These are phyloP conservation scores for Setophaga kirtlandii DNA, from an alignment of 2,113 vertebrate genomes.

Conservation along the genomic window DNA sequence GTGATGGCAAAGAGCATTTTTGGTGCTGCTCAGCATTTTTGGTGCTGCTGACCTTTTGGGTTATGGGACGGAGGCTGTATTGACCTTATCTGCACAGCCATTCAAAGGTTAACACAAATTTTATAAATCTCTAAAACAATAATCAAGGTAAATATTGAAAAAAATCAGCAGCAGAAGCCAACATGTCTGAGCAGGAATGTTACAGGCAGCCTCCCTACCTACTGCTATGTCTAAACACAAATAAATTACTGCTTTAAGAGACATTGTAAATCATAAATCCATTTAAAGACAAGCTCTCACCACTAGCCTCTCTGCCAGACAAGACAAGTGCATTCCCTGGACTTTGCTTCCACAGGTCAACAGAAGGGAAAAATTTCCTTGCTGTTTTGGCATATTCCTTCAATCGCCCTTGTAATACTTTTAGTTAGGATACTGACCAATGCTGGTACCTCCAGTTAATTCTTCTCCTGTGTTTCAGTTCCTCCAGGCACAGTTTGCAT, in stretches of 20 bases:
- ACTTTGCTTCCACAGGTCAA: neutral
- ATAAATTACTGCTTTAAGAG: neutral
- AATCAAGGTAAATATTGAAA: neutral
- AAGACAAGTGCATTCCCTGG: neutral
- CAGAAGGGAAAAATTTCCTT: neutral
- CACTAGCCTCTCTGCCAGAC: neutral
- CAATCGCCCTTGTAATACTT: neutral
- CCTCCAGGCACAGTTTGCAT: conserved; percentile 40
- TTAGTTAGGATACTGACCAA: neutral
- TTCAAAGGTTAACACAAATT: neutral
- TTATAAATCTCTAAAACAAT: neutral
- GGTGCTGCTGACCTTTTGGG: no score
- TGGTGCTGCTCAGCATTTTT: neutral
- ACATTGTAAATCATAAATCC: neutral
- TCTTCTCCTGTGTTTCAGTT: conserved; percentile 1
- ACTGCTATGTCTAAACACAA: neutral
- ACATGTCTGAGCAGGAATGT: neutral
- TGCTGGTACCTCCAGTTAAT: neutral
- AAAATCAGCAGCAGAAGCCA: neutral
- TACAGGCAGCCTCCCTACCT: neutral
- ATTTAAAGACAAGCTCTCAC: neutral
- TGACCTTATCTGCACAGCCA: neutral
- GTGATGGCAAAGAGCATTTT: neutral
- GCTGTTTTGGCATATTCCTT: neutral
- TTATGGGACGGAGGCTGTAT: neutral